Percentiles rank a stretch among this genome's conserved stretches.
Conservation (phyloP, 2,888 invertebrate species). For the Lasioglossum malachurum region DNA sequence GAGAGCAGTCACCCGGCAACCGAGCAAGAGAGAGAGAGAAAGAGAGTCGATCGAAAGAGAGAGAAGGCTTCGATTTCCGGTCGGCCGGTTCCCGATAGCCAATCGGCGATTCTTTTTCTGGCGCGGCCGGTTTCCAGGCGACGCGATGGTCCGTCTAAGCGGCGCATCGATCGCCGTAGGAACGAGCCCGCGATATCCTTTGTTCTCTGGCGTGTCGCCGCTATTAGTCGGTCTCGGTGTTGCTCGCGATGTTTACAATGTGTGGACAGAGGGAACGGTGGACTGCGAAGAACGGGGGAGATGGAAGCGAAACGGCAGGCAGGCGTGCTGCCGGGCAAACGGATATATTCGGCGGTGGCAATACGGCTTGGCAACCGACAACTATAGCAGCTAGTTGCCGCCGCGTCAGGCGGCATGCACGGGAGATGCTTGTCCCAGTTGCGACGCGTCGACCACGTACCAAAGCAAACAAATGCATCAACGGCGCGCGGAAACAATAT, state of each 20-base stretch:
- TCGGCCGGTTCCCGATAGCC: conserved; percentile 1
- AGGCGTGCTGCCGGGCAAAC: not conserved
- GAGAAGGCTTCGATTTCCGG: not conserved
- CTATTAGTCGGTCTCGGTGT: conserved; percentile 26
- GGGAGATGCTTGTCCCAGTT: conserved; percentile 15
- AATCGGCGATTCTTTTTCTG: conserved; percentile 5
- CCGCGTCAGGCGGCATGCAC: not conserved
- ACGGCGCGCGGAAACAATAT: conserved; percentile 12
- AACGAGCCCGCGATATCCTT: conserved; percentile 11
- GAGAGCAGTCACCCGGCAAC: not conserved
- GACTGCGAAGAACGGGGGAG: not conserved
- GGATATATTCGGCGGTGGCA: conserved; percentile 36
- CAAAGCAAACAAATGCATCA: conserved; percentile 33
- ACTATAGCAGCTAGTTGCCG: not conserved
- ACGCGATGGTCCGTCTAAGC: conserved; percentile 10
- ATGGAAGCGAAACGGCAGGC: not conserved
- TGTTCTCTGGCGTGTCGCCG: not conserved
- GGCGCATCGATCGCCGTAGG: conserved; percentile 5
- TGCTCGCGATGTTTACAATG: conserved; percentile 15
- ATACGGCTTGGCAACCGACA: conserved; percentile 27
- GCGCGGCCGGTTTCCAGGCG: not conserved
- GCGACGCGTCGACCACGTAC: conserved; percentile 3
- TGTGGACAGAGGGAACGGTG: not conserved
- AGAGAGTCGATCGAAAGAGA: not conserved
- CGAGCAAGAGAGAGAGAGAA: not conserved